Base-by-base conservation (phyloP, 64 coral and sea anemone genomes). In the Montipora cactus region DNA sequence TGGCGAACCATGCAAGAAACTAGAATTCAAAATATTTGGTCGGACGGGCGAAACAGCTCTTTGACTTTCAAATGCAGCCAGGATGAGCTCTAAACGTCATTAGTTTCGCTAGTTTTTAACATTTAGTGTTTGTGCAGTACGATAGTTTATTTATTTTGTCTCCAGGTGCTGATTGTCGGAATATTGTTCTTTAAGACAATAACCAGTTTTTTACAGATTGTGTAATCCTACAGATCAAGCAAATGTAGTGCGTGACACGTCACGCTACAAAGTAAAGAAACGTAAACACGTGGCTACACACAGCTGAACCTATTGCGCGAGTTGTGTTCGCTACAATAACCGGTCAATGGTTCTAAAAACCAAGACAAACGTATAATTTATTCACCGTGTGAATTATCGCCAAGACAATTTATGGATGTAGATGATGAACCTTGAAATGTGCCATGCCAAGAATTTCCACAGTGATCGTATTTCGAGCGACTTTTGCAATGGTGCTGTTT, bases 401-500 rank as follows among this genome's bases (percentile, higher is more conserved):
- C 15, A 86, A 25, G 45, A 23, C 16, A 67, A 71, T 22, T 71
- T 21, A 49, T 11, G 11, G 10, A 71, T 49, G 47, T 18, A 18
- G 66, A 23, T 50, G 22, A 28, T 10, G 49, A 23, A 72, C 4
- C 15, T 8, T 49, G 66, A 86, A 78, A 95, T 90, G 79, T 95
- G 93, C 88, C 87, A 97, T 97, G 95, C 84, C 74, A 87, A 98
- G 67, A 16, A 90, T 80, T 59, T 98, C 96, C 57, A 83, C 77
- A 59, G 78, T 78, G 25, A 52, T 95, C 1, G 96, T 95, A 15
- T 98, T 98, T 78, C 91, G 81, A 45, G 96, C 93, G 84, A 98
- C 96, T 66, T 98, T 93, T 92, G 74, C 85, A 58, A 47, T 98
- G 19, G 81, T 98, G 13, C 2, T 89, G 18, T 91, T 98, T 16